Conservation (phyloP, 1,140 invertebrate species). For the Adoxophyes honmai region DNA sequence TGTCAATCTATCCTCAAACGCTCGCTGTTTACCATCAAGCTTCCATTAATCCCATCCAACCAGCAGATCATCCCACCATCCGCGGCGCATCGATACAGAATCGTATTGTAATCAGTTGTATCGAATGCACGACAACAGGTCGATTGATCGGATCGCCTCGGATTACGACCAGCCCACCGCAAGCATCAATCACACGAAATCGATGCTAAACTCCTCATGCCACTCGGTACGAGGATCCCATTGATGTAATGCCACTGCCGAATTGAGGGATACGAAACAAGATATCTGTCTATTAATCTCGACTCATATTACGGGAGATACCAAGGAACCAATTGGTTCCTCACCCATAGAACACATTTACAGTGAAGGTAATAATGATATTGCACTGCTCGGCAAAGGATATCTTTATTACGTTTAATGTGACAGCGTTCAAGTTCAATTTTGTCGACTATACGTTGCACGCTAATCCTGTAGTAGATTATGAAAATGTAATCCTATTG, state of each 20-base stretch:
- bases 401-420: too few relatives aligned
- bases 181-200: constrained; percentile 34
- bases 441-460: not conserved
- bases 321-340: too few relatives aligned
- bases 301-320: not conserved
- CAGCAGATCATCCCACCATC: not conserved
- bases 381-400: too few relatives aligned
- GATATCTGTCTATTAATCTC: not conserved
- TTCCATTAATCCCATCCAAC: too few relatives aligned
- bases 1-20: too few relatives aligned
- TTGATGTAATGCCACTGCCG: not conserved
- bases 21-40: too few relatives aligned
- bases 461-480: not conserved
- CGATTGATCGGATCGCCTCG: constrained; percentile 22
- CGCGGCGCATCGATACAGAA: not conserved
- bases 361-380: too few relatives aligned
- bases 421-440: too few relatives aligned
- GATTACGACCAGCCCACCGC: constrained; percentile 23
- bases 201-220: constrained; percentile 32
- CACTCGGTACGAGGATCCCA: constrained; percentile 16
- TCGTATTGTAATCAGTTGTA: constrained; percentile 1
- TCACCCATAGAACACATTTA: too few relatives aligned
- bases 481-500: not conserved
- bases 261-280: not conserved
- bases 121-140: constrained; percentile 8